These are phyloP conservation scores for Harpagus bidentatus DNA, from an alignment of 2,113 vertebrate genomes.

Conservation along the genomic window DNA sequence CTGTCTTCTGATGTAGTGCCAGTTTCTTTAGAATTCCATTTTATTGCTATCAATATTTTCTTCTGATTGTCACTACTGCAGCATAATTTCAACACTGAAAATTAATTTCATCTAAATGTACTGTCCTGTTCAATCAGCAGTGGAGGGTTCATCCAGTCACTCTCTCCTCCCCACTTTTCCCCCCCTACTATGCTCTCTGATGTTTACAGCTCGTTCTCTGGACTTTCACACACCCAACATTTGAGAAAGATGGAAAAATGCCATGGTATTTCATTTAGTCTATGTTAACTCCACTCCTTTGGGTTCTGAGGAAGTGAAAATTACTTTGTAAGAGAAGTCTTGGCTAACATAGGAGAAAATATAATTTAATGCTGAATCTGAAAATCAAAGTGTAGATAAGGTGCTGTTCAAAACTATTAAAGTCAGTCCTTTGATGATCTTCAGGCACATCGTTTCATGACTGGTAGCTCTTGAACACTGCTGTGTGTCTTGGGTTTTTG, in stretches of 20 bases:
- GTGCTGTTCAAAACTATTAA: background rate
- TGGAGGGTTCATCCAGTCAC: background rate
- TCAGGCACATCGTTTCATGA: background rate
- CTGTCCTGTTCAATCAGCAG: constrained; percentile 1
- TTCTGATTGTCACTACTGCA: constrained; percentile 14
- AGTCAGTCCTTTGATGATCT: background rate
- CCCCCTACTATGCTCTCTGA: background rate
- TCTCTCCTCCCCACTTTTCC: constrained; percentile 8
- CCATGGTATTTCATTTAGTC: constrained; percentile 12
- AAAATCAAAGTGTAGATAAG: background rate
- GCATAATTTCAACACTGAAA: constrained; percentile 57
- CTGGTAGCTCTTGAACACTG: background rate
- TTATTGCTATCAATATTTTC: constrained; percentile 64
- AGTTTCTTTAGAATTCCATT: constrained; percentile 49
- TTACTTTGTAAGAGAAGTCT: background rate
- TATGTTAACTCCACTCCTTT: background rate
- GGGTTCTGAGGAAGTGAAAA: constrained; percentile 20
- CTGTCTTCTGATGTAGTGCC: constrained; percentile 45
- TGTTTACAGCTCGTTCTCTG: constrained; percentile 34
- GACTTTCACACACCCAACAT: constrained; percentile 12
- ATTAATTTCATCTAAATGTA: constrained; percentile 62
- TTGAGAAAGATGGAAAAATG: background rate
- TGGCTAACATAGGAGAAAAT: background rate
- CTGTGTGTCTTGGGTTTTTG: background rate
- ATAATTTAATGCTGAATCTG: background rate